These are phyloP conservation scores for Phymastichus coffea DNA, from an alignment of 1,140 invertebrate genomes.

Conservation along the genomic window DNA sequence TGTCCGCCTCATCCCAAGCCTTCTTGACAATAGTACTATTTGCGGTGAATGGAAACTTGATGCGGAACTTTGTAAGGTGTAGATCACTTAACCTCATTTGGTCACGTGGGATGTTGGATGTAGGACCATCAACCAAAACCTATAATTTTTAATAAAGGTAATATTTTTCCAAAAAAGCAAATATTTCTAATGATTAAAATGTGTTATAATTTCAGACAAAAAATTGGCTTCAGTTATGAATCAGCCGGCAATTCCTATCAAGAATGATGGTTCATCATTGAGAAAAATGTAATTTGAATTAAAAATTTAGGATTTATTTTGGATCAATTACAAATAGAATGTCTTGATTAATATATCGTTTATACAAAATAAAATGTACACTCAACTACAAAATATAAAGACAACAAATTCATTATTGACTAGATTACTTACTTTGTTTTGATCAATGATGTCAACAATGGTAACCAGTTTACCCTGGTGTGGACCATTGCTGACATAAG, in stretches of 20 bases:
- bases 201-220: constrained; percentile 43
- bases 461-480: constrained; percentile 87
- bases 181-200: too few species aligned
- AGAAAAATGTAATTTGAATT: constrained; percentile 10
- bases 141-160: too few species aligned
- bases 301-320: constrained; percentile 5
- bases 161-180: too few species aligned
- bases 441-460: constrained; percentile 96
- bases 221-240: constrained; percentile 45
- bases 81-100: constrained; percentile 87
- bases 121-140: constrained; percentile 90
- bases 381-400: too few species aligned
- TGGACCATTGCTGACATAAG: constrained; percentile 85
- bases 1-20: constrained; percentile 78
- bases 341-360: neutral
- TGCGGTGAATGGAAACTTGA: constrained; percentile 84
- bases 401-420: neutral
- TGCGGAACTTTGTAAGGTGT: constrained; percentile 88
- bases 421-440: constrained; percentile 79
- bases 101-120: constrained; percentile 72
- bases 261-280: constrained; percentile 56
- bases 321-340: neutral
- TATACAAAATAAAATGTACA: too few species aligned
- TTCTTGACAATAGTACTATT: constrained; percentile 83
- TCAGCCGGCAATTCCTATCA: constrained; percentile 74